Evolutionary conservation across 1,140 invertebrate species (phyloP).

Genomic region (Lordiphosa stackelbergi): DNA sequence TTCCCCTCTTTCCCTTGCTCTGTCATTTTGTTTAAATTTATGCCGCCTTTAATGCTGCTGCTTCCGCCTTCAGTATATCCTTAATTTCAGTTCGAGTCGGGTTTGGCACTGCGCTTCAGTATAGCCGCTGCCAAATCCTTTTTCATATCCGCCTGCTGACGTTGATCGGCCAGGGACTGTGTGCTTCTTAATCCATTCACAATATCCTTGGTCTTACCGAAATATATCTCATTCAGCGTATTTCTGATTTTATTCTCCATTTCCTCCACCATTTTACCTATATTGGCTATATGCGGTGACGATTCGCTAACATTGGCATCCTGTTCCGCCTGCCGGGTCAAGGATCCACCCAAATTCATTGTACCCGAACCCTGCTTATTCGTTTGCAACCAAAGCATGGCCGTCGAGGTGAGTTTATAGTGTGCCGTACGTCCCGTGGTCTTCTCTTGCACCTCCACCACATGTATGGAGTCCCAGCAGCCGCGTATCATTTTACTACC

Average conservation of each 20-base stretch:
- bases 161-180: slow-evolving; percentile 89
- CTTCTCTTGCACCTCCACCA: slow-evolving; percentile 98
- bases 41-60: slow-evolving; percentile 22
- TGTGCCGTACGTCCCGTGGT: slow-evolving; percentile 95
- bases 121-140: slow-evolving; percentile 91
- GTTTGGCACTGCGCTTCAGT: slow-evolving; percentile 81
- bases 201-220: slow-evolving; percentile 99
- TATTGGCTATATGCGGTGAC: slow-evolving; percentile 98
- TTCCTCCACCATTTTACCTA: slow-evolving; percentile 96
- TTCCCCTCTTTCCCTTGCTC: too few species aligned
- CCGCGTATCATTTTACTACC: slow-evolving; percentile 97
- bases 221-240: slow-evolving; percentile 99
- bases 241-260: slow-evolving; percentile 99
- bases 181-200: slow-evolving; percentile 97
- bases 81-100: slow-evolving; percentile 67
- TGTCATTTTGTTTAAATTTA: slow-evolving; percentile 16
- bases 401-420: slow-evolving; percentile 99
- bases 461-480: slow-evolving; percentile 99
- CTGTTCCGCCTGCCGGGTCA: slow-evolving; percentile 96
- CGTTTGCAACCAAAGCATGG: slow-evolving; percentile 99
- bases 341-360: slow-evolving; percentile 98
- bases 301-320: slow-evolving; percentile 93
- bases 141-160: slow-evolving; percentile 88
- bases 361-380: slow-evolving; percentile 97
- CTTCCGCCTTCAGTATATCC: slow-evolving; percentile 29